phyloP scores from a whole-genome alignment of 2,113 vertebrate genomes.

The Ammodytes marinus region DNA sequence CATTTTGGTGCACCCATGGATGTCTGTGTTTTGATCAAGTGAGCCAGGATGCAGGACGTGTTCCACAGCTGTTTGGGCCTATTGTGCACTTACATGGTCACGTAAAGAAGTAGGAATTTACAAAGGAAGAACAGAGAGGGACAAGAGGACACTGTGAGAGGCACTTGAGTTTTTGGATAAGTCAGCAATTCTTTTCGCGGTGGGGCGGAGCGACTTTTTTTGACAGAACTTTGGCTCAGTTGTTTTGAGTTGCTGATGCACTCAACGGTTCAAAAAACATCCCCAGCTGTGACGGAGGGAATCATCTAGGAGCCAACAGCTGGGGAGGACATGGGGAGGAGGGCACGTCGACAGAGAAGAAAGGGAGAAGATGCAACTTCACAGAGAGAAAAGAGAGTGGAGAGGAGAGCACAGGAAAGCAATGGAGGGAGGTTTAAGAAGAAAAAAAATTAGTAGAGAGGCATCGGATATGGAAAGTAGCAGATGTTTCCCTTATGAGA shows the following conservation, averaged over 20 bases:
- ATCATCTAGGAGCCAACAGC: conserved; percentile 40
- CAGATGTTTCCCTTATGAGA: conserved; percentile 74
- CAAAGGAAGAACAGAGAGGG: not conserved
- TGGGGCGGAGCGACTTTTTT: conserved; percentile 47
- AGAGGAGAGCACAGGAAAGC: conserved; percentile 7
- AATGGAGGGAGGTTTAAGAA: conserved; percentile 13
- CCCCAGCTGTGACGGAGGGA: conserved; percentile 47
- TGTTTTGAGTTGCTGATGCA: conserved; percentile 37
- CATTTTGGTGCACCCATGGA: conserved; percentile 22
- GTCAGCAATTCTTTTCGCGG: conserved; percentile 41
- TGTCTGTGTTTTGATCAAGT: conserved; percentile 55
- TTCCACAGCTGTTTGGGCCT: conserved; percentile 48
- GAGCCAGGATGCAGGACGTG: conserved; percentile 28
- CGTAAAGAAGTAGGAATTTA: conserved; percentile 25
- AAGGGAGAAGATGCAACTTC: conserved; percentile 40
- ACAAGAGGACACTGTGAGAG: conserved; percentile 11
- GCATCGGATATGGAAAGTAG: conserved; percentile 35
- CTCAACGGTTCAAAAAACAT: conserved; percentile 56
- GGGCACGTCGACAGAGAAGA: conserved; percentile 1
- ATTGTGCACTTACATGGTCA: conserved; percentile 12
- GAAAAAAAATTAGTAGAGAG: conserved; percentile 32
- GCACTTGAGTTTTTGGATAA: conserved; percentile 28
- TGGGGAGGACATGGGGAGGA: not conserved
- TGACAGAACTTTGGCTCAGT: conserved; percentile 25
- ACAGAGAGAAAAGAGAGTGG: conserved; percentile 7